phyloP scores from a whole-genome alignment of 2,888 invertebrate genomes.

The Pristionchus japonicus region DNA sequence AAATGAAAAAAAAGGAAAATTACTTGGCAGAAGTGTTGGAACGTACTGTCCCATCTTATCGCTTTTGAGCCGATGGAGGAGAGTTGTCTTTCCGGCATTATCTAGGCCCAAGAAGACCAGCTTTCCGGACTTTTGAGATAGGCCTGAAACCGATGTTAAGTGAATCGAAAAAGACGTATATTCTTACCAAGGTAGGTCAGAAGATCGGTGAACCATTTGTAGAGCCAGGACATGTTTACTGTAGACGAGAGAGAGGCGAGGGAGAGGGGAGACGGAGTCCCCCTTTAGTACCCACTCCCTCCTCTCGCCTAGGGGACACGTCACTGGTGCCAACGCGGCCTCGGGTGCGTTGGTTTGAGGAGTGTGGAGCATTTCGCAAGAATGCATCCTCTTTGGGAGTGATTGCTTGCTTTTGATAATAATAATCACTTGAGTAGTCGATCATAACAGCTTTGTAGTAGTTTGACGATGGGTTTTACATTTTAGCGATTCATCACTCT shows the following conservation, averaged over 20 bases:
- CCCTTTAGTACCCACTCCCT: background rate
- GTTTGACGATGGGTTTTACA: too few relatives aligned
- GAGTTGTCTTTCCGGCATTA: conserved; percentile 99
- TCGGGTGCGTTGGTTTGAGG: background rate
- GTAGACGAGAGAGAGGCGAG: background rate
- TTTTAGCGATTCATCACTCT: too few relatives aligned
- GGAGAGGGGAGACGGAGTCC: background rate
- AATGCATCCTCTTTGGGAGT: too few relatives aligned
- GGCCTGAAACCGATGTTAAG: conserved; percentile 80
- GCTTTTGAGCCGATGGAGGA: conserved; percentile 99
- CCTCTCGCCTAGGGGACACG: background rate
- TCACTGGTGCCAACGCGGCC: background rate
- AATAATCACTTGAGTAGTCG: too few relatives aligned
- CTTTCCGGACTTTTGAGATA: conserved; percentile 99
- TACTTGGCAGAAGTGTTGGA: conserved; percentile 98
- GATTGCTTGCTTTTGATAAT: too few relatives aligned
- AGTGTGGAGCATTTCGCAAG: background rate
- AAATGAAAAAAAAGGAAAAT: conserved; percentile 71
- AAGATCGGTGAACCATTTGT: conserved; percentile 77
- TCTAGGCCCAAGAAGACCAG: conserved; percentile 96
- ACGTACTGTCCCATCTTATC: conserved; percentile 99
- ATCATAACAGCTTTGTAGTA: too few relatives aligned
- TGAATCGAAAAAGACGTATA: background rate
- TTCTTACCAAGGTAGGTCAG: conserved; percentile 77
- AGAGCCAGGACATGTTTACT: conserved; percentile 74